A percentile compares a stretch with the other conserved stretches of the same genome.
These are phyloP conservation scores for Thecocarcelia acutangulata DNA, from an alignment of 2,888 invertebrate species.

Conservation along the genomic window DNA sequence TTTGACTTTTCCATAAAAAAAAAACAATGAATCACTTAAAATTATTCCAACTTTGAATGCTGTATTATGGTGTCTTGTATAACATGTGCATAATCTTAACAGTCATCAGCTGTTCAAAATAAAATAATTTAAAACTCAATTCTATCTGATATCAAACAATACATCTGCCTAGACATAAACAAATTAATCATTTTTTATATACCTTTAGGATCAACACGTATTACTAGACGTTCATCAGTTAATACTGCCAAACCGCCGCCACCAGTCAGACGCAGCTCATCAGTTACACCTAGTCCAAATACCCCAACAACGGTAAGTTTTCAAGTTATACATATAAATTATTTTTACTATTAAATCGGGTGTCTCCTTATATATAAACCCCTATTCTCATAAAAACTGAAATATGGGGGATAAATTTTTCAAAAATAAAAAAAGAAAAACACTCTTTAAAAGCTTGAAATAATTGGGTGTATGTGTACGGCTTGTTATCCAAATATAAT, in stretches of 20 bases:
- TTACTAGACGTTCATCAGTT: slow-evolving; percentile 81
- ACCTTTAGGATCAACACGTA: slow-evolving; percentile 76
- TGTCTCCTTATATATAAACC: too few species aligned
- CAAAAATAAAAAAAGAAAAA: neutral
- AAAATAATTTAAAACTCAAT: slow-evolving; percentile 26
- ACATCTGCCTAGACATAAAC: neutral
- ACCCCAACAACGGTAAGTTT: slow-evolving; percentile 77
- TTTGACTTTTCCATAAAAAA: neutral
- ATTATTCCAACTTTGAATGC: slow-evolving; percentile 43
- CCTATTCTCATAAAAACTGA: too few species aligned
- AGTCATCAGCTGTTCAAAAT: slow-evolving; percentile 51
- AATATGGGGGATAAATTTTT: too few species aligned
- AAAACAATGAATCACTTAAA: slow-evolving; percentile 6
- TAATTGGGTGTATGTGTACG: slow-evolving; percentile 30
- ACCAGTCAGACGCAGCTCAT: slow-evolving; percentile 91
- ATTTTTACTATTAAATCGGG: too few species aligned
- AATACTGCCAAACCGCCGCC: slow-evolving; percentile 88
- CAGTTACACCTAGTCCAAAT: slow-evolving; percentile 81
- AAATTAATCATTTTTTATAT: too few species aligned
- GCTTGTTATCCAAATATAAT: slow-evolving; percentile 19
- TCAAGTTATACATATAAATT: too few species aligned
- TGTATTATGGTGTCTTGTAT: slow-evolving; percentile 72
- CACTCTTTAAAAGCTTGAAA: neutral
- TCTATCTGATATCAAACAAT: slow-evolving; percentile 13
- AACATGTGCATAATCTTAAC: slow-evolving; percentile 68